Percentiles rank a stretch among this genome's conserved stretches.
Evolutionary conservation across 2,797 vertebrate genomes (phyloP).

Genomic region (Hippopotamyrus pictus): DNA sequence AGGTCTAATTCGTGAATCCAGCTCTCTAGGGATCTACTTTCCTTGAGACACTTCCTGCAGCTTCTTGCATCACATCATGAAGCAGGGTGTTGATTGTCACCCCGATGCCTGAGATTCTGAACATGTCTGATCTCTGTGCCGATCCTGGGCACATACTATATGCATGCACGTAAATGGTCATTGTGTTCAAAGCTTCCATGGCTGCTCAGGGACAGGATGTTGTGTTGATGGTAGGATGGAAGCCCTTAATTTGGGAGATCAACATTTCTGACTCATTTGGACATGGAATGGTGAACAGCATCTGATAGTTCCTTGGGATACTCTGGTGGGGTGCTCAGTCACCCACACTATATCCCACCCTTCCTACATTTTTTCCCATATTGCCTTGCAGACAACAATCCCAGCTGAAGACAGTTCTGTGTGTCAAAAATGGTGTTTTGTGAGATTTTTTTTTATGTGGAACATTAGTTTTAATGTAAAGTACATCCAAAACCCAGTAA

Average conservation of each 20-base stretch:
- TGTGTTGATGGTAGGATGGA: slow-evolving; percentile 43
- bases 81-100: slow-evolving; percentile 19
- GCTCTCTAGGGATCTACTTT: background rate
- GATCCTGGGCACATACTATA: background rate
- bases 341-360: background rate
- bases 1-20: background rate
- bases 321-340: background rate
- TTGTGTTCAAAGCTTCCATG: slow-evolving; percentile 29
- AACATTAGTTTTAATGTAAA: background rate
- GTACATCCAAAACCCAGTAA: background rate
- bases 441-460: background rate
- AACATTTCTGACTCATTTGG: slow-evolving; percentile 20
- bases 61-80: slow-evolving; percentile 20
- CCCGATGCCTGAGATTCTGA: background rate
- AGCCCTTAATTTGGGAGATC: slow-evolving; percentile 24
- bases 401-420: background rate
- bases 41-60: background rate
- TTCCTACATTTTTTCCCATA: background rate
- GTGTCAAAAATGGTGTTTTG: background rate
- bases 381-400: background rate
- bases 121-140: background rate
- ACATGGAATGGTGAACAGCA: background rate
- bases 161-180: slow-evolving; percentile 14
- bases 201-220: slow-evolving; percentile 49
- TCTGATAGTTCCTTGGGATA: background rate